Conservation (phyloP, 2,113 vertebrate species). For the Menura novaehollandiae region DNA sequence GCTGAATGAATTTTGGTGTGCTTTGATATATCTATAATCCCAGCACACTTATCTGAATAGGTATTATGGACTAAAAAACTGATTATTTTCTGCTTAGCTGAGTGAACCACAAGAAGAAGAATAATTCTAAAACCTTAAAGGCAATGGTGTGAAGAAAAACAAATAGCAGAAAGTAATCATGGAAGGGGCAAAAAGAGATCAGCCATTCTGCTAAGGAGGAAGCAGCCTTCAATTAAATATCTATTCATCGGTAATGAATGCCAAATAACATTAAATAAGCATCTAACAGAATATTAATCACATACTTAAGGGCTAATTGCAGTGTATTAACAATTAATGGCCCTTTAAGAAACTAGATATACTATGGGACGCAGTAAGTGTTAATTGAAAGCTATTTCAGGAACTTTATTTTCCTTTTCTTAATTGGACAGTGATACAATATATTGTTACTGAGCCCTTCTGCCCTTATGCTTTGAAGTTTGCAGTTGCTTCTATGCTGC, state of each 20-base stretch:
- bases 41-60: background rate
- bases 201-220: background rate
- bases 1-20: background rate
- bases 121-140: conserved; percentile 42
- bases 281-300: conserved; percentile 70
- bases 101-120: conserved; percentile 37
- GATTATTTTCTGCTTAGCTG: conserved; percentile 20
- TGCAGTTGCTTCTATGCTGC: background rate
- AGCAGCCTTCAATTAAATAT: conserved; percentile 61
- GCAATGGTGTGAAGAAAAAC: conserved; percentile 36
- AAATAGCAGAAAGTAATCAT: conserved; percentile 40
- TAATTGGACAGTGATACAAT: conserved; percentile 54
- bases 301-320: conserved; percentile 61
- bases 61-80: conserved; percentile 16
- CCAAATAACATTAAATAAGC: conserved; percentile 68
- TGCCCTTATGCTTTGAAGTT: background rate
- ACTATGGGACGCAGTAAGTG: conserved; percentile 7
- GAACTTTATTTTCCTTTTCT: conserved; percentile 40
- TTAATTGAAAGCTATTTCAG: conserved; percentile 63
- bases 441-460: background rate
- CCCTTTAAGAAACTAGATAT: conserved; percentile 52
- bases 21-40: conserved; percentile 6
- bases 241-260: conserved; percentile 60
- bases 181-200: conserved; percentile 36
- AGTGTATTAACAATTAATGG: conserved; percentile 66